phyloP scores from a whole-genome alignment of 2,888 invertebrate genomes.

The Gastrophysa polygoni region DNA sequence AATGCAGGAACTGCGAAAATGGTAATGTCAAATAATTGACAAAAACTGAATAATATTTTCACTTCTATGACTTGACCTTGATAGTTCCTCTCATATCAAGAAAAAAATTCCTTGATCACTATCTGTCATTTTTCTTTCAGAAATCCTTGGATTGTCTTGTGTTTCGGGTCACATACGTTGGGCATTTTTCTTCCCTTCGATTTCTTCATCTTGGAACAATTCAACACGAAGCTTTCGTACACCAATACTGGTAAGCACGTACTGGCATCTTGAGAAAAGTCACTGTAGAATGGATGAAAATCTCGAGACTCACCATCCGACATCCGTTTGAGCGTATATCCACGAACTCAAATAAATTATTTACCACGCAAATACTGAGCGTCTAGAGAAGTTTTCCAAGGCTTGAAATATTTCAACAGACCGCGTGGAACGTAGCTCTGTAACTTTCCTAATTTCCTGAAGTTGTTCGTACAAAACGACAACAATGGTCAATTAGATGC shows the following conservation, averaged over 20 bases:
- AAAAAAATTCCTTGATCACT: no score
- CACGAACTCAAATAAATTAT: background rate
- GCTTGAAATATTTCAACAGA: background rate
- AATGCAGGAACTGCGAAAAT: no score
- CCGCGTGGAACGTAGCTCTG: background rate
- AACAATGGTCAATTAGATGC: background rate
- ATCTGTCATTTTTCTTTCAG: no score
- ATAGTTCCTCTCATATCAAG: no score
- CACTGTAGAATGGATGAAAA: background rate
- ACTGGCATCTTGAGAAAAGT: background rate
- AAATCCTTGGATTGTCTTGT: no score
- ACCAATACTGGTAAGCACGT: background rate
- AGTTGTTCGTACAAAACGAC: background rate
- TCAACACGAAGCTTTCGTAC: no score
- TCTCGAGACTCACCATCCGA: background rate
- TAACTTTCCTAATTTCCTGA: background rate
- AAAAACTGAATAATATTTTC: no score
- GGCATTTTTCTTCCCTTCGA: no score
- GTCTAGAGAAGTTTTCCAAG: background rate
- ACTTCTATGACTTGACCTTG: no score
- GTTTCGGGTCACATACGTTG: no score
- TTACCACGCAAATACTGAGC: background rate
- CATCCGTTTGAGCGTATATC: background rate
- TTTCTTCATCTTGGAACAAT: no score
- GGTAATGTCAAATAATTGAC: no score